These are phyloP conservation scores for Conus ventricosus DNA, from an alignment of 1,140 invertebrate species.

Conservation along the genomic window DNA sequence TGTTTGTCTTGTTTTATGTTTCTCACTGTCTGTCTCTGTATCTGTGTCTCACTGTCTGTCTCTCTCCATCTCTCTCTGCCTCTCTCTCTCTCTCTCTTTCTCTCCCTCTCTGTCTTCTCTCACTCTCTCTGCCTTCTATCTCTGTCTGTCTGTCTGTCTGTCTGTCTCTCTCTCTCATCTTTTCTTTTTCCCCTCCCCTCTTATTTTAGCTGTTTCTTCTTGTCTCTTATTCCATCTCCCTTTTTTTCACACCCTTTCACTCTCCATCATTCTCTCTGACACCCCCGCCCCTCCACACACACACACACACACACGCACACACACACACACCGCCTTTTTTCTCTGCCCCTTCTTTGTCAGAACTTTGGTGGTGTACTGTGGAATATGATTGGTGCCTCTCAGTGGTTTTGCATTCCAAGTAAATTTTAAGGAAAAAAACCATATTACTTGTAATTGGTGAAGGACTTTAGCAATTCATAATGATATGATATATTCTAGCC, in stretches of 20 bases:
- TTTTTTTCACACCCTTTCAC: not conserved
- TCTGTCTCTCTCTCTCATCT: constrained; percentile 30
- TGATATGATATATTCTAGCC: too few relatives aligned
- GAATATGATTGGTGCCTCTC: too few relatives aligned
- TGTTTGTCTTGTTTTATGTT: too few relatives aligned
- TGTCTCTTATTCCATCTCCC: constrained; percentile 21
- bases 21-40: too few relatives aligned
- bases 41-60: not conserved
- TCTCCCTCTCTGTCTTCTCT: constrained; percentile 13
- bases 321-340: too few relatives aligned
- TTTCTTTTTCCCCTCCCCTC: not conserved
- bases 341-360: not conserved
- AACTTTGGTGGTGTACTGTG: not conserved
- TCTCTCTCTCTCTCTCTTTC: constrained; percentile 9
- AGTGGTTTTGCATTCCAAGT: too few relatives aligned
- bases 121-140: constrained; percentile 4
- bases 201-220: not conserved
- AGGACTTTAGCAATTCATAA: too few relatives aligned
- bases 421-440: too few relatives aligned
- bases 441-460: too few relatives aligned
- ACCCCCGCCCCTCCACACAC: not conserved
- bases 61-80: not conserved
- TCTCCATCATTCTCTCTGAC: constrained; percentile 18
- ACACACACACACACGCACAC: not conserved
- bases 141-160: constrained; percentile 9